These are phyloP conservation scores for Drosophila greeni DNA, from an alignment of 2,888 invertebrate genomes.

Conservation along the genomic window DNA sequence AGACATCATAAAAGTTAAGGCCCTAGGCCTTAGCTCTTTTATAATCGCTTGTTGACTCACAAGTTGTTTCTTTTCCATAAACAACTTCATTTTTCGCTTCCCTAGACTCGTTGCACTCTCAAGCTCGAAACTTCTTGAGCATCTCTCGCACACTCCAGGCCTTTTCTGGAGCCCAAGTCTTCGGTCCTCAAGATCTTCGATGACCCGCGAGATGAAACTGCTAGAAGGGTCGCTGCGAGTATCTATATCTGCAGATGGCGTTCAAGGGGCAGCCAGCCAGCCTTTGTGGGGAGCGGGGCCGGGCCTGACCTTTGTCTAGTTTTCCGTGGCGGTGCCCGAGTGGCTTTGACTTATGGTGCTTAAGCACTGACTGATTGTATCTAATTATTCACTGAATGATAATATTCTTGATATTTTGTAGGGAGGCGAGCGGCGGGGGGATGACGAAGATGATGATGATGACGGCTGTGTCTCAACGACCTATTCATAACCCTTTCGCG, in stretches of 20 bases:
- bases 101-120: background rate
- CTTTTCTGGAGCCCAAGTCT: conserved; percentile 20
- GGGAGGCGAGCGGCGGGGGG: conserved; percentile 12
- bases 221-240: conserved; percentile 40
- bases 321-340: conserved; percentile 36
- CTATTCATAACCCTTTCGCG: conserved; percentile 69
- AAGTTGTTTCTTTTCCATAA: background rate
- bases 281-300: background rate
- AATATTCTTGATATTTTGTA: conserved; percentile 67
- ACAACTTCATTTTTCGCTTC: background rate
- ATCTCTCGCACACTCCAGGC: conserved; percentile 32
- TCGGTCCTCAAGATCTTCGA: conserved; percentile 25
- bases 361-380: conserved; percentile 76
- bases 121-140: background rate
- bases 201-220: conserved; percentile 34
- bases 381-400: conserved; percentile 76
- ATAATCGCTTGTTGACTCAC: background rate
- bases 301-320: conserved; percentile 64
- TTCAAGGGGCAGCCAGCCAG: conserved; percentile 12
- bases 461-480: conserved; percentile 67
- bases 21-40: background rate
- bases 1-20: background rate
- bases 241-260: conserved; percentile 58
- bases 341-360: conserved; percentile 72
- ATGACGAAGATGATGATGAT: conserved; percentile 36